A percentile compares a stretch with the other conserved stretches of the same genome.
These are phyloP conservation scores for Creontiades dilutus DNA, from an alignment of 2,888 invertebrate genomes.

Conservation along the genomic window DNA sequence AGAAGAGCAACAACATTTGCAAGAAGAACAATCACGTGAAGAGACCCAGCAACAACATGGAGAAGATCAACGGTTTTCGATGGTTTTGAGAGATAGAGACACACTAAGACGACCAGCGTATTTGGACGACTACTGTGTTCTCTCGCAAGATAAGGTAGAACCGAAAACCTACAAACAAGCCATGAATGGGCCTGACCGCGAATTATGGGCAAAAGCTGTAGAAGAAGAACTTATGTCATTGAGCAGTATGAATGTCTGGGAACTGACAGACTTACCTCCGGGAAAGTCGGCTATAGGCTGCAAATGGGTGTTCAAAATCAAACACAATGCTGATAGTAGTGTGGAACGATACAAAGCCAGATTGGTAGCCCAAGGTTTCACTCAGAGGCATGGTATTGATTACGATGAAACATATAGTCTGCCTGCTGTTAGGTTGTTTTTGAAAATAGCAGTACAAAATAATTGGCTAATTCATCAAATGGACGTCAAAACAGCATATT, in stretches of 20 bases:
- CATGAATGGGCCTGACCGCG: background rate
- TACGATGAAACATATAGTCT: too few relatives aligned
- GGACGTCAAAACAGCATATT: too few relatives aligned
- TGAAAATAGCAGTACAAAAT: too few relatives aligned
- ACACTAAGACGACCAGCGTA: background rate
- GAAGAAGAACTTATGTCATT: background rate
- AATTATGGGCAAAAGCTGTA: background rate
- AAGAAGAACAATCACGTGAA: background rate
- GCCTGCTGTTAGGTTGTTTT: too few relatives aligned
- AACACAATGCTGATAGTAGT: background rate
- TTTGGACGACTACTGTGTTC: background rate
- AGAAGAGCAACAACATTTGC: too few relatives aligned
- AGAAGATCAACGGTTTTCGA: background rate
- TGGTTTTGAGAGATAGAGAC: background rate
- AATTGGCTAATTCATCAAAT: too few relatives aligned
- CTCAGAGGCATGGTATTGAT: too few relatives aligned
- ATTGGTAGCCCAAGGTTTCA: too few relatives aligned
- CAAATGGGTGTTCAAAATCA: slow-evolving; percentile 31
- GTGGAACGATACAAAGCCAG: background rate
- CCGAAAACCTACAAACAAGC: background rate
- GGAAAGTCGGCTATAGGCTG: background rate
- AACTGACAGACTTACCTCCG: background rate
- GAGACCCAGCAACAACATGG: background rate
- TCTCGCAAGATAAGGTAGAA: background rate
- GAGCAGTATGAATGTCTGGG: background rate